These are phyloP conservation scores for Rhabdophis nuchalis DNA, from an alignment of 2,797 vertebrate species.

Conservation along the genomic window DNA sequence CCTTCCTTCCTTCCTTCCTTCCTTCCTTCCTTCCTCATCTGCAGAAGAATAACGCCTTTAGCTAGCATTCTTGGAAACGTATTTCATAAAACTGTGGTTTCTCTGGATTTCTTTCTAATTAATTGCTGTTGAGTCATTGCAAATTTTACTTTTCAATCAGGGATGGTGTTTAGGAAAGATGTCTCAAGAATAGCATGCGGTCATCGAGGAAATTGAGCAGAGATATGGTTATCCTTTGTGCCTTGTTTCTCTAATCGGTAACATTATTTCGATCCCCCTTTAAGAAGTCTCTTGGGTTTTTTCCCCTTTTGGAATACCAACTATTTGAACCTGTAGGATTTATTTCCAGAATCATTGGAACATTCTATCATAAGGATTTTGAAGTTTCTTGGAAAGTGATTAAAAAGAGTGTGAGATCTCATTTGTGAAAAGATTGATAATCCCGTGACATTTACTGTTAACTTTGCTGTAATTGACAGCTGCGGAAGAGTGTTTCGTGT, in stretches of 20 bases:
- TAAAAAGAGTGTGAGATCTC: too few relatives aligned
- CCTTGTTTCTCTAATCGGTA: not conserved
- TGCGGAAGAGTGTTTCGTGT: too few relatives aligned
- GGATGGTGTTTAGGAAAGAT: not conserved
- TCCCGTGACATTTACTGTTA: not conserved
- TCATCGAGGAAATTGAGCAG: constrained; percentile 16
- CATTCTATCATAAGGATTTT: not conserved
- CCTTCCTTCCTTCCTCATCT: too few relatives aligned
- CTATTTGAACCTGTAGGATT: not conserved
- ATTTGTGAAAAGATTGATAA: not conserved
- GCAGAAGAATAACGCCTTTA: not conserved
- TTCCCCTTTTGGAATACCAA: not conserved
- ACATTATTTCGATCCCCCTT: not conserved
- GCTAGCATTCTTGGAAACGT: not conserved
- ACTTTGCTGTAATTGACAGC: not conserved
- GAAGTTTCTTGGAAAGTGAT: not conserved
- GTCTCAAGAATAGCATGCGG: constrained; percentile 23
- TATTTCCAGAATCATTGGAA: not conserved
- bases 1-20: not conserved
- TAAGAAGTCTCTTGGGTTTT: not conserved
- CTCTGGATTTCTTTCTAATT: not conserved
- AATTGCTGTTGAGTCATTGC: not conserved
- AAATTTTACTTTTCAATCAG: not conserved
- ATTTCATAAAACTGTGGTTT: not conserved
- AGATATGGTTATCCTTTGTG: constrained; percentile 34